Evolutionary conservation across 1,140 invertebrate genomes (phyloP).

Genomic region (Pomacea maculata): DNA sequence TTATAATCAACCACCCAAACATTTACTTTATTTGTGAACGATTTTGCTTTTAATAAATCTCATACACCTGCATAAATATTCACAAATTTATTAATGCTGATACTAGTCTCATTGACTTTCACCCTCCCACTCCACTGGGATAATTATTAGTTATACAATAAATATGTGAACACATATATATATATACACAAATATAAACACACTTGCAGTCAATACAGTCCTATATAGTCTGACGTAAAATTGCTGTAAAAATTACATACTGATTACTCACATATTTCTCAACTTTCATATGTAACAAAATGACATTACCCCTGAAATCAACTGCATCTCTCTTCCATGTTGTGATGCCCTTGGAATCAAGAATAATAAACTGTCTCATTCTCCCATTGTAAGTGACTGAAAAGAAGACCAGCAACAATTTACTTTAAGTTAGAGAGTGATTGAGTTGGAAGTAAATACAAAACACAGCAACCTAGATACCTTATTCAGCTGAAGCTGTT

Average conservation of each 20-base stretch:
- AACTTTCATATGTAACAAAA: neutral
- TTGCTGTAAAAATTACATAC: too few species aligned
- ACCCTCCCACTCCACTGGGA: too few species aligned
- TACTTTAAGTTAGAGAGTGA: neutral
- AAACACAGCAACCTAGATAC: neutral
- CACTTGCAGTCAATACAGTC: too few species aligned
- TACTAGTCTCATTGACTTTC: too few species aligned
- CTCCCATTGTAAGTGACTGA: slow-evolving; percentile 59
- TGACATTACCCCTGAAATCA: slow-evolving; percentile 40
- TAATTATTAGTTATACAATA: too few species aligned
- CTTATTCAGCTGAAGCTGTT: neutral
- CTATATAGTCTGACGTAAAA: too few species aligned
- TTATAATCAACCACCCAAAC: neutral
- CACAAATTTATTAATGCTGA: neutral
- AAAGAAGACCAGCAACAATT: slow-evolving; percentile 24
- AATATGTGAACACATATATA: neutral
- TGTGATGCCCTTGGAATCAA: slow-evolving; percentile 60
- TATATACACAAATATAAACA: neutral
- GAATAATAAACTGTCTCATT: slow-evolving; percentile 59
- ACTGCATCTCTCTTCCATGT: slow-evolving; percentile 58
- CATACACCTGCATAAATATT: neutral
- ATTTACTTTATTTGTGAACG: neutral
- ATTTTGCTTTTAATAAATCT: neutral
- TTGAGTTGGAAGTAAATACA: neutral
- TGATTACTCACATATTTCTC: too few species aligned